A percentile compares a stretch with the other conserved stretches of the same genome.
phyloP scores from a whole-genome alignment of 30 jellyfish, hydroid and myxozoan genomes.

The Aurelia coerulea region DNA sequence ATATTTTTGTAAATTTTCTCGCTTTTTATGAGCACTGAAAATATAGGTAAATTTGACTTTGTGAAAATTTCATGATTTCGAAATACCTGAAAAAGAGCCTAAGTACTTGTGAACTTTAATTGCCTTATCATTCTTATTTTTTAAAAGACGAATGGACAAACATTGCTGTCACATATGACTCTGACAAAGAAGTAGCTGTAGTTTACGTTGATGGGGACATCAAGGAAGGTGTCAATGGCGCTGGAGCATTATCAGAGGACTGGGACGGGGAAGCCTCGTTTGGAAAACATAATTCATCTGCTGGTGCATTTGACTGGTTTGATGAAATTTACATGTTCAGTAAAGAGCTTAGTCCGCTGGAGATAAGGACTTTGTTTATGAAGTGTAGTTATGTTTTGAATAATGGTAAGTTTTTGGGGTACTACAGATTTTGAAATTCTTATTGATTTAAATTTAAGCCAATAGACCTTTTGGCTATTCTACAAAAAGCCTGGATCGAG shows the following conservation, averaged over 20 bases:
- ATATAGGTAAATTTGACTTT: no score
- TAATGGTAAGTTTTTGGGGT: constrained; percentile 47
- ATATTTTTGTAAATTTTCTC: no score
- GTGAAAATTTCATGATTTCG: no score
- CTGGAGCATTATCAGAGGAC: constrained; percentile 94
- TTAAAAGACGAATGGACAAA: constrained; percentile 78
- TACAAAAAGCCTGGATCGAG: no score
- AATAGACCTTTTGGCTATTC: no score
- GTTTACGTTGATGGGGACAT: constrained; percentile 89
- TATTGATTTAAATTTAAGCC: no score
- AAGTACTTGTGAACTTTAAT: no score
- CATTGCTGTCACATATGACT: constrained; percentile 86
- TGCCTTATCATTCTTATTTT: no score
- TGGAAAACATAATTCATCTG: constrained; percentile 80
- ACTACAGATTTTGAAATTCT: no score
- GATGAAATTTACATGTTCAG: constrained; percentile 87
- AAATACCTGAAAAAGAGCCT: no score
- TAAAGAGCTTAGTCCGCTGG: constrained; percentile 81
- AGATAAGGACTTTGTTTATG: constrained; percentile 80
- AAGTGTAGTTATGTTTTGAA: constrained; percentile 84
- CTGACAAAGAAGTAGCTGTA: constrained; percentile 88
- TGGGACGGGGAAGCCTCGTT: constrained; percentile 96
- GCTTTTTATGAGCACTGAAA: no score
- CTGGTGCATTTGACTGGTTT: constrained; percentile 79
- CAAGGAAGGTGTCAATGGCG: constrained; percentile 88